Evolutionary conservation across 2,888 invertebrate genomes (phyloP), one percentile per base, ranked within the genome.

Genomic region (Mesorhabditis spiculigera): DNA sequence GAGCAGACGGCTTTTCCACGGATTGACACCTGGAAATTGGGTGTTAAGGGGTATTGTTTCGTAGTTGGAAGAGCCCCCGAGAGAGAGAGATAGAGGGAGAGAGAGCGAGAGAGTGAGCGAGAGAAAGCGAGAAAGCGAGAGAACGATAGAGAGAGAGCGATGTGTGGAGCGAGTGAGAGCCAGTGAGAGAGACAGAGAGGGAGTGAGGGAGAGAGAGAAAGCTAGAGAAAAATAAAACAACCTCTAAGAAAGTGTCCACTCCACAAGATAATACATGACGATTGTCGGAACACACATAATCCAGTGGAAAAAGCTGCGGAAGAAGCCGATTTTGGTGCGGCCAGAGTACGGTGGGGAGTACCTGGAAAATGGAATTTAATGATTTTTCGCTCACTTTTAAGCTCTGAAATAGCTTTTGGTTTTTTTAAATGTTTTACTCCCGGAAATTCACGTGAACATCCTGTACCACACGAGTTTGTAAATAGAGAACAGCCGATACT

Each of bases 1-100:
- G 69, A 76, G 66, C 76, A 75, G 4, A 75, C 76, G 44, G 45
- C 66, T 66, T 75, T 75, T 28, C 78, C 76, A 8, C 73, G 45
- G 1, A 75, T 41, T 3, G 78, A 74, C n/a, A 50, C 58, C 58
- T 50, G 58, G n/a, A 50, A 28, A 28, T 28, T 28, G 28, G 28
- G 28, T 28, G 28, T 28, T 28, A 28, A 50, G 50, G 28, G 28
- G 28, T 28, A 28, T 28, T 28, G 28, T 28, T 3, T 1, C 28
- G 28, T 28, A 28, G 28, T 28, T 28, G 28, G 28, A 28, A 28
- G 28, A 28, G 28, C 28, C n/a, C n/a, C n/a, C n/a, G n/a, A n/a
- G 28, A 28, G 28, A 28, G 28, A 28, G 28, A 28, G 28, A 28
- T 3, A 28, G 28, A 28, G 28, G 1, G 28, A 28, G 28, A 28